A percentile compares a stretch with the other conserved stretches of the same genome.
These are phyloP conservation scores for Synergus itoensis DNA, from an alignment of 2,888 invertebrate species.

Conservation along the genomic window DNA sequence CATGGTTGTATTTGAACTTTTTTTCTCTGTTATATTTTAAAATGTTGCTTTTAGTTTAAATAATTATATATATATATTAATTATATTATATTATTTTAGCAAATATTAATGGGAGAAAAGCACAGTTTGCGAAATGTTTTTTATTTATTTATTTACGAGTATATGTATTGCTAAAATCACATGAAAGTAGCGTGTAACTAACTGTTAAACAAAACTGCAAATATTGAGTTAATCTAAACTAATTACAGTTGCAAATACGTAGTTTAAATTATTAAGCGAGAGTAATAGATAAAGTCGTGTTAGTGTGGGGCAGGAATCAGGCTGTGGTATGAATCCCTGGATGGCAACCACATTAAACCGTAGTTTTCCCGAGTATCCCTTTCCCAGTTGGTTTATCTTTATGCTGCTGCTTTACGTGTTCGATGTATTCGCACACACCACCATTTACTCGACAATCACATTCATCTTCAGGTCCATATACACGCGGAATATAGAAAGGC, in stretches of 20 bases:
- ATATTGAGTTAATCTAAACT: neutral
- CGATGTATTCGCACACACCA: constrained; percentile 36
- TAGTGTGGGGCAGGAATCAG: constrained; percentile 16
- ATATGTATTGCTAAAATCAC: too few species aligned
- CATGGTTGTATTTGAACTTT: too few species aligned
- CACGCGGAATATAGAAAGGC: constrained; percentile 40
- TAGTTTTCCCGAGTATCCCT: constrained; percentile 44
- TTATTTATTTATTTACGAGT: too few species aligned
- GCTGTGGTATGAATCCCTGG: constrained; percentile 33
- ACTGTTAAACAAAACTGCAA: neutral
- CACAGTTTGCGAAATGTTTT: too few species aligned
- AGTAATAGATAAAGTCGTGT: neutral
- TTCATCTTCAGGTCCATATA: constrained; percentile 23
- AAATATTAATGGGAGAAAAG: too few species aligned
- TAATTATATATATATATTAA: too few species aligned
- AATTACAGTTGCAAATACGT: neutral
- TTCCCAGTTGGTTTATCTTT: constrained; percentile 46
- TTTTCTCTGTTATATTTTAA: too few species aligned
- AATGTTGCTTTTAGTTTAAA: too few species aligned
- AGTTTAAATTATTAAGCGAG: neutral
- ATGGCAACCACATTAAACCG: constrained; percentile 49
- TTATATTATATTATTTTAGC: too few species aligned
- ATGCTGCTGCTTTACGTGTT: constrained; percentile 48
- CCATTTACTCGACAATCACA: constrained; percentile 42
- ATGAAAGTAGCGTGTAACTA: neutral